These are phyloP conservation scores for Phoebastria nigripes DNA, from an alignment of 2,797 vertebrate genomes.

Conservation along the genomic window DNA sequence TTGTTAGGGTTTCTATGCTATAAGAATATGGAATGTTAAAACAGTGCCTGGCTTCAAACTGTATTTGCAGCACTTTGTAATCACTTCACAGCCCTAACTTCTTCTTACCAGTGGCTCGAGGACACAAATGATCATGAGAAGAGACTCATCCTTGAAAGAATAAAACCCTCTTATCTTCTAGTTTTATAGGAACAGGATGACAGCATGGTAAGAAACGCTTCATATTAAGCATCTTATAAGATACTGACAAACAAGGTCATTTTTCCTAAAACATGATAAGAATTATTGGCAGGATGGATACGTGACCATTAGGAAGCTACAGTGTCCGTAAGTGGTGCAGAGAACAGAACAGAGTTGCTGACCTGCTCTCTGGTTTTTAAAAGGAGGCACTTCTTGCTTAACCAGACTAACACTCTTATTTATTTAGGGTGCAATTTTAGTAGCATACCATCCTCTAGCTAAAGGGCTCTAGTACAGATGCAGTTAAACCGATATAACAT, in stretches of 20 bases:
- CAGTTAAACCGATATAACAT: background rate
- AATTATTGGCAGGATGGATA: background rate
- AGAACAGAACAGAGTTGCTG: background rate
- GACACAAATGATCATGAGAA: background rate
- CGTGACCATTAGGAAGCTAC: background rate
- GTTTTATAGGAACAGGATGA: background rate
- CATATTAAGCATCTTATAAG: background rate
- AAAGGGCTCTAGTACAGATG: background rate
- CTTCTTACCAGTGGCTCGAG: background rate
- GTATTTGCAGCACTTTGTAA: background rate
- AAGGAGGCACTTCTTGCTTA: background rate
- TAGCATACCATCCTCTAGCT: background rate
- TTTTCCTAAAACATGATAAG: background rate
- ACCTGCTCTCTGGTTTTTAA: background rate
- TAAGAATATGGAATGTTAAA: background rate
- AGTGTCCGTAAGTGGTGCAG: background rate
- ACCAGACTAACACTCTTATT: background rate
- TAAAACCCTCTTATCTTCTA: background rate
- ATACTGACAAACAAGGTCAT: background rate
- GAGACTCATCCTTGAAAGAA: background rate
- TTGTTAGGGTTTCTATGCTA: background rate
- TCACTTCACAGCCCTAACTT: background rate
- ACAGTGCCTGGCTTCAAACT: background rate
- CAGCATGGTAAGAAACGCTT: background rate
- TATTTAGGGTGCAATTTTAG: background rate